phyloP scores from a whole-genome alignment of 2,888 invertebrate genomes.

The Tribolium freemani region DNA sequence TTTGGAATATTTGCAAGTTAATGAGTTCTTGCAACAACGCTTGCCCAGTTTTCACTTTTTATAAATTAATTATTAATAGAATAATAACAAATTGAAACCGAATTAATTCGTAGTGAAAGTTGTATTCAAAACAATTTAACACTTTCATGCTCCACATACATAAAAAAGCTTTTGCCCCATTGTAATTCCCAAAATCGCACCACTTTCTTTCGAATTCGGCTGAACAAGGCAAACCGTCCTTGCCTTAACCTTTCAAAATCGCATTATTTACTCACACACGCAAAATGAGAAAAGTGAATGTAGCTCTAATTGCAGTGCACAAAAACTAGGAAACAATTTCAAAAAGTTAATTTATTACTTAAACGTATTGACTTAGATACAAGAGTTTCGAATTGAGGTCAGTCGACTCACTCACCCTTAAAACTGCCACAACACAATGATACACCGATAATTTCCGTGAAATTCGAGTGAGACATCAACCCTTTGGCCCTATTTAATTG shows the following conservation, averaged over 20 bases:
- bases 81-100: neutral
- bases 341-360: neutral
- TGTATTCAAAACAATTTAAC: neutral
- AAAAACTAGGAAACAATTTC: neutral
- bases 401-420: slow-evolving; percentile 24
- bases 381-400: slow-evolving; percentile 3
- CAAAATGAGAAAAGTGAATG: neutral
- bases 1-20: neutral
- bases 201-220: neutral
- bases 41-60: neutral
- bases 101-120: neutral
- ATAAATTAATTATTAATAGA: neutral
- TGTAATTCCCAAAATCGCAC: neutral
- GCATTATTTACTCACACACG: neutral
- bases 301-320: neutral
- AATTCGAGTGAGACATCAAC: slow-evolving; percentile 45
- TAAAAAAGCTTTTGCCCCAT: neutral
- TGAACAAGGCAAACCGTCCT: neutral
- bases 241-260: neutral
- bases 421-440: slow-evolving; percentile 12
- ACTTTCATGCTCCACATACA: slow-evolving; percentile 18
- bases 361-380: neutral
- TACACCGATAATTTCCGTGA: slow-evolving; percentile 43
- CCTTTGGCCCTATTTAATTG: slow-evolving; percentile 43
- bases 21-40: neutral